phyloP scores from a whole-genome alignment of 1,140 invertebrate species.

The Mercenaria mercenaria region DNA sequence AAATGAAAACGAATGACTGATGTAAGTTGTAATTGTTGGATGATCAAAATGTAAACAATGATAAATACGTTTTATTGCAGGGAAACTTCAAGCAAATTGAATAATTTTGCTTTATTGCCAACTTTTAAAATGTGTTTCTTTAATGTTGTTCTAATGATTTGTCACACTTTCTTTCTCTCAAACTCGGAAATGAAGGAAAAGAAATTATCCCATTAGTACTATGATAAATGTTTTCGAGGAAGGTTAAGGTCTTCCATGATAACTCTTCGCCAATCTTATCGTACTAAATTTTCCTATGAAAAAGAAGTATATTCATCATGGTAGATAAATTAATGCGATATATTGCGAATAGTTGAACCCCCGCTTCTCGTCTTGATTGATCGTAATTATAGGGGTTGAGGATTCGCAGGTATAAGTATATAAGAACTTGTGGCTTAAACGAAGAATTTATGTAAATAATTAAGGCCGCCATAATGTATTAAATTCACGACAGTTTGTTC shows the following conservation, averaged over 20 bases:
- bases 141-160: too few species aligned
- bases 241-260: background rate
- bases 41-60: slow-evolving; percentile 2
- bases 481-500: too few species aligned
- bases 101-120: too few species aligned
- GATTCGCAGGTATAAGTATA: too few species aligned
- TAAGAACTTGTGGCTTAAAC: too few species aligned
- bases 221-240: slow-evolving; percentile 41
- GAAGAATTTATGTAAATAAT: too few species aligned
- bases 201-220: slow-evolving; percentile 41
- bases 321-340: slow-evolving; percentile 11
- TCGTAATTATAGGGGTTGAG: background rate
- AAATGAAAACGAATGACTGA: background rate
- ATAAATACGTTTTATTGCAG: background rate
- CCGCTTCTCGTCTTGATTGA: background rate
- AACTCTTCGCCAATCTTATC: too few species aligned
- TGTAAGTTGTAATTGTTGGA: background rate
- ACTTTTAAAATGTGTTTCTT: too few species aligned
- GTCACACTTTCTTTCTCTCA: too few species aligned
- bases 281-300: slow-evolving; percentile 39
- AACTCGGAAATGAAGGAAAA: too few species aligned
- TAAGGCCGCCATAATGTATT: too few species aligned
- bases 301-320: slow-evolving; percentile 44
- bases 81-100: too few species aligned
- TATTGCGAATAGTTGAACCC: slow-evolving; percentile 2